phyloP scores from a whole-genome alignment of 2,113 vertebrate genomes.

The Sigmodon hispidus region DNA sequence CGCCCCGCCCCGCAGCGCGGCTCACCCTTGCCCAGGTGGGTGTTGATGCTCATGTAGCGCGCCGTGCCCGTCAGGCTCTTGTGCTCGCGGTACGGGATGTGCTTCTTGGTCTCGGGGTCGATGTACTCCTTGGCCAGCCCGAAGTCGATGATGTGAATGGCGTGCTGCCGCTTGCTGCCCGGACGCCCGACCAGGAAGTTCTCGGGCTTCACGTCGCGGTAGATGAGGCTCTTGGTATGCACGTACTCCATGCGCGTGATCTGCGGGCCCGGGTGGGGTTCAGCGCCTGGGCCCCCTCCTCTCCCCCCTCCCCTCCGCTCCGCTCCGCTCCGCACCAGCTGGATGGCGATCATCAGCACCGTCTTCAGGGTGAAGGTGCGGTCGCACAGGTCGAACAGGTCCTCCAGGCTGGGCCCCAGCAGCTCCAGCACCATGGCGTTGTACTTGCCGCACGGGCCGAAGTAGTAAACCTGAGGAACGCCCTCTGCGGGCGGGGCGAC shows the following conservation, averaged over 20 bases:
- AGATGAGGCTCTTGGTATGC: slow-evolving; percentile 98
- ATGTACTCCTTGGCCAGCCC: slow-evolving; percentile 99
- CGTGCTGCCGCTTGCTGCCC: slow-evolving; percentile 96
- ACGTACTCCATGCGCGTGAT: slow-evolving; percentile 99
- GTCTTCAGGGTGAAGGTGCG: slow-evolving; percentile 98
- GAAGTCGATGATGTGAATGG: slow-evolving; percentile 99
- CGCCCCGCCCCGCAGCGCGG: too few species aligned
- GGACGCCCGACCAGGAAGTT: slow-evolving; percentile 98
- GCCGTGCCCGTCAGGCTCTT: slow-evolving; percentile 99
- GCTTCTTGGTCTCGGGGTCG: slow-evolving; percentile 99
- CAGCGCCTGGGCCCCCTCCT: rapidly evolving
- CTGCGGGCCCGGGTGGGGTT: slow-evolving; percentile 75
- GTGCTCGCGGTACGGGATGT: slow-evolving; percentile 99
- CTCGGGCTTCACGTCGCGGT: slow-evolving; percentile 98
- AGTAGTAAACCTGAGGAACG: slow-evolving; percentile 99
- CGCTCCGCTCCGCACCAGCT: slow-evolving; percentile 90
- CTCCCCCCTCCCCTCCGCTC: rapidly evolving
- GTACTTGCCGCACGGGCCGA: slow-evolving; percentile 98
- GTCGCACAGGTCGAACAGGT: slow-evolving; percentile 98
- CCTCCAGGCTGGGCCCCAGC: slow-evolving; percentile 97
- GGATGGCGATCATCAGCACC: slow-evolving; percentile 99
- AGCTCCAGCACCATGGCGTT: slow-evolving; percentile 99
- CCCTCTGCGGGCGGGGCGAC: slow-evolving; percentile 90
- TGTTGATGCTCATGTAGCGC: slow-evolving; percentile 99
- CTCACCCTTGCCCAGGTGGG: slow-evolving; percentile 96